Percentiles rank a stretch among this genome's conserved stretches.
phyloP scores from a whole-genome alignment of 2,797 vertebrate genomes.

The Spinus olivaceus region DNA sequence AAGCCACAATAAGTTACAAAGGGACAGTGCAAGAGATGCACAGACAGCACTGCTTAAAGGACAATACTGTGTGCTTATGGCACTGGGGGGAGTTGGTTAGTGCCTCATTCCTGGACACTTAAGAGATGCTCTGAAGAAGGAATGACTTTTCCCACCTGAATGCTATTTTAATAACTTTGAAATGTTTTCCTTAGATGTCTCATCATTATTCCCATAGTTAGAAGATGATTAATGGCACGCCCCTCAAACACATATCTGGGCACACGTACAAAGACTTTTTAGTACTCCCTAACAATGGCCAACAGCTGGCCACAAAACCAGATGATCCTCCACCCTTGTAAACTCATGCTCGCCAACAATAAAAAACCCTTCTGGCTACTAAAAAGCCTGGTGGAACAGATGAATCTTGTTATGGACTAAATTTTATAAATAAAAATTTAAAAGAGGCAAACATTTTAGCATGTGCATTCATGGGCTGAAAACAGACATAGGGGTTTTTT shows the following conservation, averaged over 20 bases:
- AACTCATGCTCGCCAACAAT: conserved; percentile 46
- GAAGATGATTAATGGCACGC: conserved; percentile 49
- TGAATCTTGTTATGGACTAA: conserved; percentile 49
- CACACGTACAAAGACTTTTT: conserved; percentile 46
- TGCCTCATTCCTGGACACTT: not conserved
- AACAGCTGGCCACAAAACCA: conserved; percentile 63
- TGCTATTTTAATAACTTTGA: conserved; percentile 3
- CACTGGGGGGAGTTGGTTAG: not conserved
- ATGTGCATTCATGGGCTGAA: not conserved
- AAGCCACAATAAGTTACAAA: not conserved
- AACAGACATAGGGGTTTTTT: not conserved
- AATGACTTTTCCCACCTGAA: conserved; percentile 30
- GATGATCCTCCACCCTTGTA: conserved; percentile 57
- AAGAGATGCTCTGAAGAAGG: not conserved
- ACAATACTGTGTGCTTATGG: not conserved
- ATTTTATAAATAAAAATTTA: conserved; percentile 60
- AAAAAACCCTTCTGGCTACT: conserved; percentile 58
- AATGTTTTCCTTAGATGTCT: conserved; percentile 27
- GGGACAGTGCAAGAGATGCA: not conserved
- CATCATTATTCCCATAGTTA: conserved; percentile 36
- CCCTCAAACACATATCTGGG: conserved; percentile 57
- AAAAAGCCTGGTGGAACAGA: conserved; percentile 55
- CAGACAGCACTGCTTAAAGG: not conserved
- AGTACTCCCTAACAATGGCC: conserved; percentile 56
- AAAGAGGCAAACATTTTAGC: conserved; percentile 16